Conservation (phyloP, 2,888 invertebrate genomes). For the Brassicogethes aeneus region DNA sequence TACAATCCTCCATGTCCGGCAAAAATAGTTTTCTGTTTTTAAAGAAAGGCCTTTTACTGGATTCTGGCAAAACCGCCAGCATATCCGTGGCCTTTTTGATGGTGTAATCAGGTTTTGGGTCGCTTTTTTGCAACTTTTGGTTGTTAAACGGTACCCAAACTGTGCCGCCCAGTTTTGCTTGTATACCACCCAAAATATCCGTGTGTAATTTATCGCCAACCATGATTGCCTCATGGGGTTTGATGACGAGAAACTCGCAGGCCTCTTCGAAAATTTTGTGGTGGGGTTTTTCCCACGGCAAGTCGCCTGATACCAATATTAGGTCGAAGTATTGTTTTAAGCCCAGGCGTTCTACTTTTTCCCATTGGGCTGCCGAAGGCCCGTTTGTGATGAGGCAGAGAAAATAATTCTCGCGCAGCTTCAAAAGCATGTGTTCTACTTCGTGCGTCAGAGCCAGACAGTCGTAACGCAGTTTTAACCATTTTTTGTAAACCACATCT, state of each 20-base stretch:
- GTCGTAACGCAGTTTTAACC: slow-evolving; percentile 72
- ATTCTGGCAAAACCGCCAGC: slow-evolving; percentile 47
- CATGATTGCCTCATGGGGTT: slow-evolving; percentile 72
- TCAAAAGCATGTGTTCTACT: slow-evolving; percentile 57
- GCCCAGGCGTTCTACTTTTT: slow-evolving; percentile 67
- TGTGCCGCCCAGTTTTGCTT: slow-evolving; percentile 64
- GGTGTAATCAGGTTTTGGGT: slow-evolving; percentile 53
- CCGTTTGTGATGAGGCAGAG: slow-evolving; percentile 81
- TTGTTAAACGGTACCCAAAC: slow-evolving; percentile 66
- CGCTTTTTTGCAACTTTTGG: slow-evolving; percentile 32
- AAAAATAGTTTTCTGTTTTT: slow-evolving; percentile 18
- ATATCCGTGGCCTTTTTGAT: slow-evolving; percentile 57
- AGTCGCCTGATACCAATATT: slow-evolving; percentile 73
- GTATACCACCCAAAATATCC: slow-evolving; percentile 75
- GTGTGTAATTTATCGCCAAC: slow-evolving; percentile 78
- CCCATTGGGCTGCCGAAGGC: slow-evolving; percentile 80
- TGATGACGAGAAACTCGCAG: slow-evolving; percentile 64
- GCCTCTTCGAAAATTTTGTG: slow-evolving; percentile 74
- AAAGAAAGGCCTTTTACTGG: slow-evolving; percentile 31
- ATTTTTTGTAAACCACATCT: slow-evolving; percentile 65
- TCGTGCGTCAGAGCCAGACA: slow-evolving; percentile 62
- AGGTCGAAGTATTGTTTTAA: slow-evolving; percentile 68
- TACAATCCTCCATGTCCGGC: slow-evolving; percentile 38
- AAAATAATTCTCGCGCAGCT: slow-evolving; percentile 63
- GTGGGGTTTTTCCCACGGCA: slow-evolving; percentile 81